These are phyloP conservation scores for Urocitellus parryii DNA, from an alignment of 2,113 vertebrate species.

Conservation along the genomic window DNA sequence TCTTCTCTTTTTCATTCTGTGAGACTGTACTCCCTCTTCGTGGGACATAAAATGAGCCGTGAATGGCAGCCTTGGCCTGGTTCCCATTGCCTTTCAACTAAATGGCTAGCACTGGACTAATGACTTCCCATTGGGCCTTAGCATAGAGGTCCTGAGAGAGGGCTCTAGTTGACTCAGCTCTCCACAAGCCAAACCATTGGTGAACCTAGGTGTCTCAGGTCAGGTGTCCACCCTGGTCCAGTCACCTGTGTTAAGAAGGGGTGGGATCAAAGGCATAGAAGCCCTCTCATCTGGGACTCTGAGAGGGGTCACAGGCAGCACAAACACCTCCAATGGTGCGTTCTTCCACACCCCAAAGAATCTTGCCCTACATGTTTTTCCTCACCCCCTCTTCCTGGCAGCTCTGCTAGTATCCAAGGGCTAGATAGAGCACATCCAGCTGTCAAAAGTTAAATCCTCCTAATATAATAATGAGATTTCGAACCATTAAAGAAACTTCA, in stretches of 20 bases:
- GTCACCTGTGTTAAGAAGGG: neutral
- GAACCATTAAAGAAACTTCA: constrained; percentile 62
- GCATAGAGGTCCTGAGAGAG: neutral
- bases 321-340: neutral
- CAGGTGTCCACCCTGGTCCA: neutral
- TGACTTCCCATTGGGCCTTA: neutral
- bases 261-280: neutral
- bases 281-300: neutral
- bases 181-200: neutral
- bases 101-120: neutral
- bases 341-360: neutral
- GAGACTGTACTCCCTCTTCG: neutral
- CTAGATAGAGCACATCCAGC: neutral
- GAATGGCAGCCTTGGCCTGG: neutral
- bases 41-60: neutral
- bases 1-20: neutral
- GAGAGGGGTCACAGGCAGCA: neutral
- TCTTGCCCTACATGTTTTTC: neutral
- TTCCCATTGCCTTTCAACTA: neutral
- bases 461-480: constrained; percentile 10
- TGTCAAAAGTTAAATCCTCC: constrained; percentile 40
- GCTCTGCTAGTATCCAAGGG: neutral
- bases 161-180: neutral
- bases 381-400: neutral
- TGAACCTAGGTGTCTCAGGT: neutral